Evolutionary conservation across 1,140 invertebrate genomes (phyloP).

Genomic region (Drosophila ironensis): DNA sequence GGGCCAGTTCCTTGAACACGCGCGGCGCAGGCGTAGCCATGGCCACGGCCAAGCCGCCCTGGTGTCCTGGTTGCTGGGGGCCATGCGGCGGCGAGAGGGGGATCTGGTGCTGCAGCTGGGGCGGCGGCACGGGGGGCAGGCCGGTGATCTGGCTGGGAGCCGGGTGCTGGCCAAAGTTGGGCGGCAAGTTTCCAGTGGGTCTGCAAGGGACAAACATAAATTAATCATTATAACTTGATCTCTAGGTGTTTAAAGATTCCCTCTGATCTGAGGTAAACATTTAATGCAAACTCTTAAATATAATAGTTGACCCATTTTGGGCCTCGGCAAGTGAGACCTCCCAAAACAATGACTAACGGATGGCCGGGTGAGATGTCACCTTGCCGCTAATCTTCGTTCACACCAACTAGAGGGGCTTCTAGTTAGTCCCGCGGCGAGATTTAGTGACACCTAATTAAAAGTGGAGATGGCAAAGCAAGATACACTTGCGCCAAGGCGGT

Average conservation of each 20-base stretch:
- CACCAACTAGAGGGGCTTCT: constrained; percentile 43
- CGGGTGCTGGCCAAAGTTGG: constrained; percentile 54
- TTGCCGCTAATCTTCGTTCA: constrained; percentile 62
- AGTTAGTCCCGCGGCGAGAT: constrained; percentile 9
- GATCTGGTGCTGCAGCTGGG: constrained; percentile 18
- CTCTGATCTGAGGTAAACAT: neutral
- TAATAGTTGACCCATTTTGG: constrained; percentile 32
- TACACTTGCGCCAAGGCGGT: too few relatives aligned
- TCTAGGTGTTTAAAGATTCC: too few relatives aligned
- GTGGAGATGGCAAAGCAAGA: constrained; percentile 4
- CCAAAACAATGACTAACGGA: constrained; percentile 64
- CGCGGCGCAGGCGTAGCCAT: constrained; percentile 77
- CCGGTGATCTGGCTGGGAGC: constrained; percentile 52
- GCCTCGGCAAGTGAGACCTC: constrained; percentile 2
- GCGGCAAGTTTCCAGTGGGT: constrained; percentile 59
- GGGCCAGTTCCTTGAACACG: constrained; percentile 74
- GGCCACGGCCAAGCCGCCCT: constrained; percentile 61
- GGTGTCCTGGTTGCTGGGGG: constrained; percentile 16
- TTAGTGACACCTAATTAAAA: constrained; percentile 51
- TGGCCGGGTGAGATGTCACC: constrained; percentile 1
- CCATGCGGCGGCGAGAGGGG: constrained; percentile 5
- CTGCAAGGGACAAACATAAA: constrained; percentile 1
- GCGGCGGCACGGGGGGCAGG: constrained; percentile 45
- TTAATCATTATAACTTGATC: neutral
- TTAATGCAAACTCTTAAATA: neutral